Conservation (phyloP, 2,113 vertebrate genomes). For the Etia nguti region DNA sequence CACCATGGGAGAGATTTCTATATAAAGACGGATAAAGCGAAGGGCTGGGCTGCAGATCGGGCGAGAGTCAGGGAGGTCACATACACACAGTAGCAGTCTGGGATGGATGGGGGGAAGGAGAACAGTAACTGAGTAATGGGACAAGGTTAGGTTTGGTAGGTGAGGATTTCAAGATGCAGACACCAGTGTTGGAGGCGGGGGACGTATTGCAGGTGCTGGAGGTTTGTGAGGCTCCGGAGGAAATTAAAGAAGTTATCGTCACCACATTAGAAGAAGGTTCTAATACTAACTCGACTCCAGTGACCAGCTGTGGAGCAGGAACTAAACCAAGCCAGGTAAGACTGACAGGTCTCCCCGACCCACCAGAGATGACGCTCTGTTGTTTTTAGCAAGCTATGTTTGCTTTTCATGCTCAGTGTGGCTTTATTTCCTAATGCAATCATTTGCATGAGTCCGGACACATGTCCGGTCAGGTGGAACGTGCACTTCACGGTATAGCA, state of each 20-base stretch:
- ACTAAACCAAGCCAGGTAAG: slow-evolving; percentile 54
- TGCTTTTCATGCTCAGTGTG: neutral
- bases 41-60: neutral
- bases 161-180: neutral
- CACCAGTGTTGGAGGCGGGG: slow-evolving; percentile 16
- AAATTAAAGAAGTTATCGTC: slow-evolving; percentile 41
- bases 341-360: neutral
- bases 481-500: neutral
- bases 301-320: slow-evolving; percentile 11
- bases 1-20: slow-evolving; percentile 54
- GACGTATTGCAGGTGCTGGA: slow-evolving; percentile 45
- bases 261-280: slow-evolving; percentile 36
- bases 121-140: neutral
- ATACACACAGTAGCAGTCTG: neutral
- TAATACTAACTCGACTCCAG: neutral
- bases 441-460: neutral
- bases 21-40: slow-evolving; percentile 50
- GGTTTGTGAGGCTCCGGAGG: slow-evolving; percentile 16
- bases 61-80: slow-evolving; percentile 26
- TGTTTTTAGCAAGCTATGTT: neutral
- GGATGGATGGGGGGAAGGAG: neutral
- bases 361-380: neutral
- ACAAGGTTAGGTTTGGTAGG: neutral
- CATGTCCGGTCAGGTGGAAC: neutral
- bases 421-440: neutral